Conservation (phyloP, 1,140 invertebrate genomes). For the Camponotus vicinus region DNA sequence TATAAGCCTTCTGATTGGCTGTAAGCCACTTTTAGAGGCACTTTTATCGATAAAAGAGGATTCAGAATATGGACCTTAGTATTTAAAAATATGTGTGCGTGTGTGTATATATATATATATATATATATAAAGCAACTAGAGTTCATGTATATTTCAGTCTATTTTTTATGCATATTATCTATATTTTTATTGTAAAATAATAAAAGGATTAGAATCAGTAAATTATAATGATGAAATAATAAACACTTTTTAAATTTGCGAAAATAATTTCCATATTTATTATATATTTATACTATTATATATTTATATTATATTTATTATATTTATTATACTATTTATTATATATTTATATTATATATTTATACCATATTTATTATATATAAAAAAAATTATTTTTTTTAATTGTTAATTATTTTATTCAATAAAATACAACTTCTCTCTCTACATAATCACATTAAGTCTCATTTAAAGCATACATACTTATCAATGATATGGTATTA, state of each 20-base stretch:
- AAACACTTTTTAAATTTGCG: not conserved
- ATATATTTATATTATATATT: too few species aligned
- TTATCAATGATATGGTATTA: not conserved
- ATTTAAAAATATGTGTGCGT: not conserved
- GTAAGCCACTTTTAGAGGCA: too few species aligned
- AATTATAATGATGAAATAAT: not conserved
- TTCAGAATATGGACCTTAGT: too few species aligned
- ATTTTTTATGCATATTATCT: not conserved
- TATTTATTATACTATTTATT: too few species aligned
- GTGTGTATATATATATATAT: too few species aligned
- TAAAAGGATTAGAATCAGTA: not conserved
- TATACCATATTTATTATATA: constrained; percentile 8
- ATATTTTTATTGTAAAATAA: not conserved
- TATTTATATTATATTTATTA: too few species aligned
- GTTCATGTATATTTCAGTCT: not conserved
- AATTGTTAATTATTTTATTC: not conserved
- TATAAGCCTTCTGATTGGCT: too few species aligned
- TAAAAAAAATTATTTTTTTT: not conserved
- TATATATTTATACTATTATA: constrained; percentile 16
- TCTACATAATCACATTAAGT: not conserved
- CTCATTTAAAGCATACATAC: not conserved
- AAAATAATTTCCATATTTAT: constrained; percentile 4
- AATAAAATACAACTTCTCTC: not conserved
- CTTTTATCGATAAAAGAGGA: too few species aligned
- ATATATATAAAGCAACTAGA: not conserved